Evolutionary conservation across 2,797 vertebrate genomes (phyloP).

Genomic region (Pantherophis alleghaniensis): DNA sequence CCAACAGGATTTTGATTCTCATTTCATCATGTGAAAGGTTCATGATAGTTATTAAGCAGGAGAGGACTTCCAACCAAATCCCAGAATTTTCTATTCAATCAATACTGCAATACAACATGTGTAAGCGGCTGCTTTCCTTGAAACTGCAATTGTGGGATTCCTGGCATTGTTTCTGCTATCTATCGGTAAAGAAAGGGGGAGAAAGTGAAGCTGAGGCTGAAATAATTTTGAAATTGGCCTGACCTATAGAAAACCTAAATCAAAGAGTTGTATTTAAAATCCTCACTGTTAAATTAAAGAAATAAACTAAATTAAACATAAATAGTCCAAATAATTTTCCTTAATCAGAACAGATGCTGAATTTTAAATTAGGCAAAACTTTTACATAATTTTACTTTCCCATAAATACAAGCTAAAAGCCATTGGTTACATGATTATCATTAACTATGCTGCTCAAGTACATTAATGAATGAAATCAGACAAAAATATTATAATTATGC

Average conservation of each 20-base stretch:
- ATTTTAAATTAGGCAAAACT: slow-evolving; percentile 10
- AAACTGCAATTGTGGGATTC: not conserved
- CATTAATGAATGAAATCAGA: slow-evolving; percentile 35
- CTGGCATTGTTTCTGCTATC: not conserved
- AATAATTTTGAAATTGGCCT: not conserved
- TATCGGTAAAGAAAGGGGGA: not conserved
- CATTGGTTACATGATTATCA: not conserved
- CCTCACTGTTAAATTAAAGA: not conserved
- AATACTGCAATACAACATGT: not conserved
- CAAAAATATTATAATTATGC: slow-evolving; percentile 41
- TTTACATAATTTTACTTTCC: not conserved
- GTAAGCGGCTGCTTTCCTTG: not conserved
- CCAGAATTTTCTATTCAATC: not conserved
- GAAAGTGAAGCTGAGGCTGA: not conserved
- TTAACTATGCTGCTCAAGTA: not conserved
- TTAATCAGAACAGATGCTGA: not conserved
- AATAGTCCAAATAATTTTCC: not conserved
- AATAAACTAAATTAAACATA: not conserved
- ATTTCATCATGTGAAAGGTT: not conserved
- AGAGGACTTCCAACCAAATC: not conserved
- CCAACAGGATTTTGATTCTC: not conserved
- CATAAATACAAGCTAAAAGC: not conserved
- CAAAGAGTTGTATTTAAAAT: not conserved
- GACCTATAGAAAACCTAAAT: not conserved
- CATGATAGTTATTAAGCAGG: not conserved